Evolutionary conservation across 37 sponge, comb jelly and placozoan genomes (phyloP), one percentile per base, ranked within the genome.

Genomic region (Cladorhizidae sp.): DNA sequence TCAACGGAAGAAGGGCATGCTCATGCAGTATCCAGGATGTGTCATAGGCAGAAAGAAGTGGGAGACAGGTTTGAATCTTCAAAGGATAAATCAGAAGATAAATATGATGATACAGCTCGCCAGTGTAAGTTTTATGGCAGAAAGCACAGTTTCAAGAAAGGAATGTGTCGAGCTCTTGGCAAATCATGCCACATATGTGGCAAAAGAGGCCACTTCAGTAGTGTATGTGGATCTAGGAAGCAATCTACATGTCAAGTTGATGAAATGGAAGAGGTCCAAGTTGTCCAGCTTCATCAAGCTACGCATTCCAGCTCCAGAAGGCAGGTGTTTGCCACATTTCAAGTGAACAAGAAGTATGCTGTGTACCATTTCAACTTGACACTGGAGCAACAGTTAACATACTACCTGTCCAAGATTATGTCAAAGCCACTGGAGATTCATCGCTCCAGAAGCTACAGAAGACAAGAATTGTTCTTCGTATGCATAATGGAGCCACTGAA

Each of bases 71-170:
- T 61, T 6, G 64, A 78, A 42, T 80, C 41, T 33, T 32, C 57
- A 5, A 80, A 31, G 11, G 35, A 69, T 8, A 14, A 50, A 18
- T 14, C 35, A 5, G 12, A 59, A 59, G 28, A 59, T 26, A n/a
- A n/a, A n/a, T n/a, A n/a, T 28, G 5, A 12, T 17, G 7, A 59
- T 3, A 59, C 61, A 68, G 2, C 32, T 28, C 57, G 58, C 23
- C 67, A 78, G 35, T 85, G 86, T 71, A 70, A 79, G 73, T 70
- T 59, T 32, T 85, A 79, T 59, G 79, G 86, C 38, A 61, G 65
- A 0, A 78, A 85, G 39, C 86, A 85, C 57, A 51, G 21, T 0
- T 36, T 15, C 51, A 77, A 73, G 57, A 56, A 73, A 70, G 86
- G 78, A 29, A 20, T 26, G 17, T 86, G 86, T 54, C 86, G 75